Conservation (phyloP, 1,140 invertebrate species). For the Lethrus apterus region DNA sequence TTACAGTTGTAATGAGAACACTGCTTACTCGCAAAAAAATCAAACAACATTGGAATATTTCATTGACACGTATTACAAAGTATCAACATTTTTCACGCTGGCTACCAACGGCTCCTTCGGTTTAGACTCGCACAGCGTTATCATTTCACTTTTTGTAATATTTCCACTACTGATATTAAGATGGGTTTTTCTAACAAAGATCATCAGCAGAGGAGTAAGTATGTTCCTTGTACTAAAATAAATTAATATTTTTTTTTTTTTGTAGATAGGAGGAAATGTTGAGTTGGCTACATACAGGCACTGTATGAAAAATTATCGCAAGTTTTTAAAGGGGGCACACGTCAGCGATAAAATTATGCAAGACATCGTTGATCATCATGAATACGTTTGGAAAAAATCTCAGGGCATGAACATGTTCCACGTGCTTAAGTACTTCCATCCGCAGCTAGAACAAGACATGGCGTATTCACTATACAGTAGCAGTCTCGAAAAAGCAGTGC, state of each 20-base stretch:
- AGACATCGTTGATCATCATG: constrained; percentile 40
- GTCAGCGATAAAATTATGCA: constrained; percentile 38
- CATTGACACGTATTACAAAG: too few relatives aligned
- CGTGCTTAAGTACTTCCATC: constrained; percentile 42
- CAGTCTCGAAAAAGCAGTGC: constrained; percentile 40
- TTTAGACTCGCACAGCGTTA: too few relatives aligned
- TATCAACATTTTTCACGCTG: too few relatives aligned
- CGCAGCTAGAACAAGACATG: constrained; percentile 44
- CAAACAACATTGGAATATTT: too few relatives aligned
- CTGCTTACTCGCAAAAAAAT: too few relatives aligned
- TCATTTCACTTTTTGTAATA: too few relatives aligned
- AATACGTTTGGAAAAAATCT: constrained; percentile 45
- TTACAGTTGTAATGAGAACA: too few relatives aligned
- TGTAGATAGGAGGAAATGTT: constrained; percentile 23
- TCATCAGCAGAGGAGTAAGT: background rate
- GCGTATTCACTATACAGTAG: constrained; percentile 43
- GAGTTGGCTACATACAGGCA: constrained; percentile 43
- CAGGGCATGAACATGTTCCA: constrained; percentile 44
- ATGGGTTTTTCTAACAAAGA: background rate
- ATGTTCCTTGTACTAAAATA: too few relatives aligned
- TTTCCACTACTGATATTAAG: too few relatives aligned
- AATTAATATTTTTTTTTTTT: background rate
- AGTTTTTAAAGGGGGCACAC: constrained; percentile 41
- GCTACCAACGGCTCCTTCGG: too few relatives aligned
- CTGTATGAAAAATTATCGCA: constrained; percentile 40